Evolutionary conservation across 2,113 vertebrate species (phyloP), one percentile per base, ranked within the genome.

Genomic region (Spizaetus ornatus): DNA sequence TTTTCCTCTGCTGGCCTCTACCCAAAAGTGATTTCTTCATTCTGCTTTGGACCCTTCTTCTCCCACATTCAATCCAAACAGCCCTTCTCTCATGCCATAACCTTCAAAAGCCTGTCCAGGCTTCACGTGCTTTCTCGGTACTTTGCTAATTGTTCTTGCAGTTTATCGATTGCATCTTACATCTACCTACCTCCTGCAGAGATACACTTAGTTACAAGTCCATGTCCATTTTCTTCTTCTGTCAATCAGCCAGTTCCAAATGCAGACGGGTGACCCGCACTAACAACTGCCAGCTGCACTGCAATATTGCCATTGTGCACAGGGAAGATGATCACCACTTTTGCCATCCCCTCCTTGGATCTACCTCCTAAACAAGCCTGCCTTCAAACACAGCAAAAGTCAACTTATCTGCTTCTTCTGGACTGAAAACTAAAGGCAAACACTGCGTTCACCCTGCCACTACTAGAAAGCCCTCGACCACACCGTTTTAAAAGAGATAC

Each of bases 361-460:
- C 38, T 71, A 61, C 16, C 2, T 85, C 34, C 40, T 78, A 73
- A 65, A 38, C 3, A 45, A 95, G 32, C 12, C 27, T 82, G 6
- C 14, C 50, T 61, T 74, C 55, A 65, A 72, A 67, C 13, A 53
- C 29, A 40, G 8, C 11, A 16, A 48, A 62, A 71, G 13, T 34
- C 13, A 59, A 9, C n/a, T 69, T 36, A n/a, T 31, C 58, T 69
- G 14, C 32, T 55, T 16, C 21, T 71, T 82, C 76, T 71, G 52
- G 32, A 32, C 43, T 36, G 20, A 86, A 13, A 86, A 27, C 6
- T 32, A 67, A 48, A 55, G n/a, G 14, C 22, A 50, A 50, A 63
- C 52, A 53, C 52, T 11, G 16, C 0, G 2, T 31, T 26, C 27
- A 11, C 16, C 16, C 52, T 11, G 8, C 27, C 16, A 1, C 5